A percentile compares a stretch with the other conserved stretches of the same genome.
These are phyloP conservation scores for Oryzaephilus surinamensis DNA, from an alignment of 1,140 invertebrate species.

Conservation along the genomic window DNA sequence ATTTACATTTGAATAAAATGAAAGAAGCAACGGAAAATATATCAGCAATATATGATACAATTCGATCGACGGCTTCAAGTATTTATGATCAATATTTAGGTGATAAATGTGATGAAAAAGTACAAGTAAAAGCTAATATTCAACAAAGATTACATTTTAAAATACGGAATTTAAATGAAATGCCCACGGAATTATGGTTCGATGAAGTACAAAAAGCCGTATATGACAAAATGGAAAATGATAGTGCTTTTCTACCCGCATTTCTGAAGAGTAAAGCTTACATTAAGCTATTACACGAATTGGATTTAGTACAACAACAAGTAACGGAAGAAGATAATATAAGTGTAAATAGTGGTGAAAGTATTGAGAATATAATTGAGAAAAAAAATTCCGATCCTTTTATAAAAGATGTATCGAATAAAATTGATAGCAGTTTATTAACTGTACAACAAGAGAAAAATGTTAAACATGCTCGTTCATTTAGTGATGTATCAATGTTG, in stretches of 20 bases:
- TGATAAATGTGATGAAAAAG: slow-evolving; percentile 56
- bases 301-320: slow-evolving; percentile 57
- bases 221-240: slow-evolving; percentile 54
- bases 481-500: slow-evolving; percentile 30
- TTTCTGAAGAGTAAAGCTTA: slow-evolving; percentile 62
- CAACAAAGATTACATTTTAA: slow-evolving; percentile 52
- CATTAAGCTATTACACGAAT: slow-evolving; percentile 61
- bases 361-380: slow-evolving; percentile 17
- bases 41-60: slow-evolving; percentile 42
- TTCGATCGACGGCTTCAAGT: slow-evolving; percentile 64
- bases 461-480: slow-evolving; percentile 28
- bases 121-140: slow-evolving; percentile 54
- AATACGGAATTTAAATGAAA: slow-evolving; percentile 48
- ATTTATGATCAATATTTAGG: slow-evolving; percentile 78
- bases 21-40: slow-evolving; percentile 36
- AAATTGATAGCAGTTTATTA: neutral
- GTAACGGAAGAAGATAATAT: slow-evolving; percentile 44
- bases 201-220: slow-evolving; percentile 69
- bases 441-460: slow-evolving; percentile 31
- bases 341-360: slow-evolving; percentile 41
- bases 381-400: neutral
- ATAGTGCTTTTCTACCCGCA: slow-evolving; percentile 56
- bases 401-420: neutral
- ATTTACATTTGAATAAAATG: slow-evolving; percentile 44
- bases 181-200: slow-evolving; percentile 65